Base-by-base conservation (phyloP, 2,888 invertebrate genomes). In the Disparrhopalites patrizii region DNA sequence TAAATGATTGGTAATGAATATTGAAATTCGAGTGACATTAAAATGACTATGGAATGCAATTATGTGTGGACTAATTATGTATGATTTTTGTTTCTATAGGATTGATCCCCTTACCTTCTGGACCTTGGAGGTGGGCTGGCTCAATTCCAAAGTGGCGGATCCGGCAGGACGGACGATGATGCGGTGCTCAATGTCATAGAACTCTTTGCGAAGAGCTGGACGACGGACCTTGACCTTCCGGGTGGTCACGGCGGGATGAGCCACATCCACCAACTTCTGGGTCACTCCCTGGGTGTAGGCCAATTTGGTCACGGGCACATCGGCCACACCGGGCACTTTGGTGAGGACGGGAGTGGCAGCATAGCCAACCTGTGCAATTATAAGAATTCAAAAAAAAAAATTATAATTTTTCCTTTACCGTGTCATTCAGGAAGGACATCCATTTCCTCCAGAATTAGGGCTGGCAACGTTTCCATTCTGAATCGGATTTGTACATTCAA, bases 181-280 rank as follows among this genome's bases (percentile, higher is more conserved):
- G 54, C 84, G 81, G 74, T 85, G 84, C 75, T 85, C 85, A 70
- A 85, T 84, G 73, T 85, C 85, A 77, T 84, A 85, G 77, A 85
- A 85, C 76, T 85, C 83, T 77, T 85, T 85, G 73, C 85, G 83
- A 67, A 85, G 83, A 36, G 84, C 85, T 47, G 85, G 85, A 68
- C 85, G 82, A 67, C 85, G 82, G 10, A 85, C 81, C 80, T 81
- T 83, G 74, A 81, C 82, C 69, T 82, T 84, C 62, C 83, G 82
- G 27, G 84, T 84, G 70, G 83, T 83, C 8, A 82, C 79, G 2
- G 83, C 84, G 0, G 84, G 84, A 72, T 84, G 84, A 4, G 83
- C 82, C 23, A 85, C 83, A 74, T 85, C 84, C 15, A 85, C 80
- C 51, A 83, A 81, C 71, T 84, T 83, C 70, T 84, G 81, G 28